These are phyloP conservation scores for Zonitis immaculata DNA, from an alignment of 2,888 invertebrate genomes.

Conservation along the genomic window DNA sequence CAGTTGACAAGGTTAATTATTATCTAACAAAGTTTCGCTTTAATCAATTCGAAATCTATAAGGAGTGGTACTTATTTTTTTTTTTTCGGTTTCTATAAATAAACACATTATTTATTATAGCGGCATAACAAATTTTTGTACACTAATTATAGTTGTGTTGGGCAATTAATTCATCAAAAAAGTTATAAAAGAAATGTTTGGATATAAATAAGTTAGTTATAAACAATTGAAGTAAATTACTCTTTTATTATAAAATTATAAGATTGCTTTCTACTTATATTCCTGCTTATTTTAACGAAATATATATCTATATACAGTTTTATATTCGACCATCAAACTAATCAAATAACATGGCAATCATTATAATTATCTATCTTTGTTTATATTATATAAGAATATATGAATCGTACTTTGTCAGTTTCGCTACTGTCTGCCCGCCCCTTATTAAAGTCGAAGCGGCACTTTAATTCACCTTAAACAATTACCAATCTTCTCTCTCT, in stretches of 20 bases:
- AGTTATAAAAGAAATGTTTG: neutral
- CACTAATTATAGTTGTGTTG: no score
- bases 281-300: neutral
- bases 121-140: no score
- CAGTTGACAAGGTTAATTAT: neutral
- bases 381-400: constrained; percentile 10
- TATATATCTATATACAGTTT: constrained; percentile 29
- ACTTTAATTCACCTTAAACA: constrained; percentile 45
- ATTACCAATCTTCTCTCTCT: constrained; percentile 38
- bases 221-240: constrained; percentile 1
- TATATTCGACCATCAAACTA: constrained; percentile 38
- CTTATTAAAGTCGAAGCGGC: constrained; percentile 45
- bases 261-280: neutral
- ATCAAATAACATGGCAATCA: constrained; percentile 42
- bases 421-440: constrained; percentile 44
- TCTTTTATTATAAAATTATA: constrained; percentile 1
- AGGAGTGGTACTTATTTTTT: neutral
- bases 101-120: neutral
- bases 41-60: neutral
- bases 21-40: neutral
- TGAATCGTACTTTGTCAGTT: constrained; percentile 25
- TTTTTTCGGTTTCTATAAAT: neutral
- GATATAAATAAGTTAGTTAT: neutral
- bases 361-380: constrained; percentile 31
- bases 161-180: neutral